Conservation (phyloP, 2,888 invertebrate species). For the Mesorhabditis belari region DNA sequence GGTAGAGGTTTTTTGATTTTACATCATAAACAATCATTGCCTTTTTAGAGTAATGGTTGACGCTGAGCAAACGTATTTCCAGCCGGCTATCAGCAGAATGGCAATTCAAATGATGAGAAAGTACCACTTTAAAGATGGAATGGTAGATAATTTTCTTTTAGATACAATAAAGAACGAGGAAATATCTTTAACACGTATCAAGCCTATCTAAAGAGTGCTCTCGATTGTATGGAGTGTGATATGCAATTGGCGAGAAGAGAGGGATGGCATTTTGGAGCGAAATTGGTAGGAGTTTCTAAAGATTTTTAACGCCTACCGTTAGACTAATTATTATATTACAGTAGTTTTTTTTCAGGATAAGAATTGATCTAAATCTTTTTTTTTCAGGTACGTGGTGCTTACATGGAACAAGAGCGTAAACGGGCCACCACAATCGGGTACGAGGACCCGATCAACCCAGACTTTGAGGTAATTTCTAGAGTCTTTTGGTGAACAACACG, state of each 20-base stretch:
- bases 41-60: conserved; percentile 76
- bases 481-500: neutral
- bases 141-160: too few species aligned
- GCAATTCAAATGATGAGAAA: conserved; percentile 96
- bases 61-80: conserved; percentile 98
- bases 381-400: conserved; percentile 75
- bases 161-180: conserved; percentile 48
- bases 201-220: conserved; percentile 73
- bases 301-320: neutral
- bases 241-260: conserved; percentile 89
- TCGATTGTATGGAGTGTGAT: conserved; percentile 68
- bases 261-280: conserved; percentile 95
- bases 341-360: too few species aligned
- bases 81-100: conserved; percentile 92
- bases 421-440: conserved; percentile 84
- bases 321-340: too few species aligned
- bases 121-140: too few species aligned
- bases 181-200: conserved; percentile 52
- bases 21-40: too few species aligned
- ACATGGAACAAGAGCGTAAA: conserved; percentile 87
- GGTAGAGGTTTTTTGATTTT: conserved; percentile 61
- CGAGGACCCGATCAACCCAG: conserved; percentile 86
- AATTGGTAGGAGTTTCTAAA: conserved; percentile 60
- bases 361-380: conserved; percentile 64
- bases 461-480: conserved; percentile 66